A percentile compares a stretch with the other conserved stretches of the same genome.
Evolutionary conservation across 2,888 invertebrate genomes (phyloP).

Genomic region (Nebria brevicollis): DNA sequence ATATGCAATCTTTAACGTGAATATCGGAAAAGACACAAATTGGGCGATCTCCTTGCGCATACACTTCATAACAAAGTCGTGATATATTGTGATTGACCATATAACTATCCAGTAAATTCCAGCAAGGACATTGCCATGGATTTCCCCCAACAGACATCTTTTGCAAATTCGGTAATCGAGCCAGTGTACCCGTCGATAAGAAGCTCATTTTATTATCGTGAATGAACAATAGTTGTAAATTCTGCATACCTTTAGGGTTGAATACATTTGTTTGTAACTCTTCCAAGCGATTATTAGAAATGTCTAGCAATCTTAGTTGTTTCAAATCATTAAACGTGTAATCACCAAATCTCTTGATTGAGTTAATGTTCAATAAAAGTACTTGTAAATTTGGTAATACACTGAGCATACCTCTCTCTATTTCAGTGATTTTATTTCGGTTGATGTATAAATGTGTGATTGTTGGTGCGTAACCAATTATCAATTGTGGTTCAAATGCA

Average conservation of each 20-base stretch:
- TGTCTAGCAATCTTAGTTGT: constrained; percentile 22
- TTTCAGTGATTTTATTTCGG: constrained; percentile 30
- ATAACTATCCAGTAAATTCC: constrained; percentile 25
- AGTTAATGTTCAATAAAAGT: constrained; percentile 28
- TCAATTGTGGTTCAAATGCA: constrained; percentile 22
- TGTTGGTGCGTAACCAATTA: constrained; percentile 27
- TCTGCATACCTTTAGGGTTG: constrained; percentile 6
- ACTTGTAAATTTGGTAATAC: constrained; percentile 31
- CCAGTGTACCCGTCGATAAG: constrained; percentile 20
- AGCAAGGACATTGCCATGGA: constrained; percentile 44
- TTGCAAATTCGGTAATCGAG: constrained; percentile 29
- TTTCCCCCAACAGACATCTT: constrained; percentile 41
- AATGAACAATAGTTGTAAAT: constrained; percentile 21
- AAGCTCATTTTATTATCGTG: constrained; percentile 34
- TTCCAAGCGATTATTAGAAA: constrained; percentile 34
- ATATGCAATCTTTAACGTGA: constrained; percentile 28
- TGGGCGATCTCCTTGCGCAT: constrained; percentile 27
- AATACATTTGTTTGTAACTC: constrained; percentile 35
- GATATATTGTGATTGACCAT: constrained; percentile 32
- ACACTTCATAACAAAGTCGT: constrained; percentile 30
- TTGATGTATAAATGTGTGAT: constrained; percentile 36
- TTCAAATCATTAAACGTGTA: constrained; percentile 24
- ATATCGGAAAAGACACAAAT: constrained; percentile 26
- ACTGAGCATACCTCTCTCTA: constrained; percentile 25
- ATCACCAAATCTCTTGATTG: constrained; percentile 25